A percentile compares a stretch with the other conserved stretches of the same genome.
Conservation (phyloP, 2,113 vertebrate species). For the Carassius auratus region DNA sequence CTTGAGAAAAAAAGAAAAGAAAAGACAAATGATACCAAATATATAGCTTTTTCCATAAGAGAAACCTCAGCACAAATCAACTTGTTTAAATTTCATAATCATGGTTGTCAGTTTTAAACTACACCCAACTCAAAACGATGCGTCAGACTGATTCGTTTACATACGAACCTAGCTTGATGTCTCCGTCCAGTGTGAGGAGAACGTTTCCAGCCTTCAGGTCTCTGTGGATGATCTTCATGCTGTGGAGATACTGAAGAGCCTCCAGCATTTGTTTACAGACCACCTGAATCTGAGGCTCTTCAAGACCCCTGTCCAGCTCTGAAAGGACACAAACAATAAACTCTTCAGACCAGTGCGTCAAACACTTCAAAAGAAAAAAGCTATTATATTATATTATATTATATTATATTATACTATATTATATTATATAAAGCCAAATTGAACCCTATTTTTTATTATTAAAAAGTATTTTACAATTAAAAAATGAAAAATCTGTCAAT, state of each 20-base stretch:
- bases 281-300: slow-evolving; percentile 91
- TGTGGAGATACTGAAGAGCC: slow-evolving; percentile 88
- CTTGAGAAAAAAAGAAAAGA: too few species aligned
- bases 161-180: slow-evolving; percentile 91
- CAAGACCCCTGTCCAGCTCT: slow-evolving; percentile 93
- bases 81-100: too few species aligned
- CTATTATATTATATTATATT: not conserved
- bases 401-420: too few species aligned
- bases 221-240: slow-evolving; percentile 95
- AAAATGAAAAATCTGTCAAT: not conserved
- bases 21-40: too few species aligned
- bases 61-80: too few species aligned
- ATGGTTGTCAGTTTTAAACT: not conserved
- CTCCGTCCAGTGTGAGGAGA: slow-evolving; percentile 90
- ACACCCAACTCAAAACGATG: not conserved
- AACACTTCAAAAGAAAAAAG: too few species aligned
- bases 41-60: too few species aligned
- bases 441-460: not conserved
- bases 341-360: not conserved
- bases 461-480: not conserved
- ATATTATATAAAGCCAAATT: not conserved
- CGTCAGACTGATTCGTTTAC: not conserved
- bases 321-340: not conserved
- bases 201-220: slow-evolving; percentile 97
- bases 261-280: slow-evolving; percentile 94